Evolutionary conservation across 2,113 vertebrate genomes (phyloP).

Genomic region (Ranitomeya imitator): DNA sequence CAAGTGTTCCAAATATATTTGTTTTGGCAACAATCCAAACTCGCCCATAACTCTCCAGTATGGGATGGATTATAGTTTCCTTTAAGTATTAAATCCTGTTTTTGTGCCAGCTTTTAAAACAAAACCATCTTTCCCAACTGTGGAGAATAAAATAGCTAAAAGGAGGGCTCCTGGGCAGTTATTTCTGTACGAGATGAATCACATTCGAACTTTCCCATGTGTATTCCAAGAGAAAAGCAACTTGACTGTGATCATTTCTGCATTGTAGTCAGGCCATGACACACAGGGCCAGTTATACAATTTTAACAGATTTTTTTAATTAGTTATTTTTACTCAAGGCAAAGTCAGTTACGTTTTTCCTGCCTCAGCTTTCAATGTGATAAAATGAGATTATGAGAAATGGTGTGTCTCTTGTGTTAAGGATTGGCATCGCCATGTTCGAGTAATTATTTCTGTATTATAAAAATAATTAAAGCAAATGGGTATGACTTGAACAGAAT

Average conservation of each 20-base stretch:
- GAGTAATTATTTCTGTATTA: constrained; percentile 56
- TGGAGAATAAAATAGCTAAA: constrained; percentile 38
- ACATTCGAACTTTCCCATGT: constrained; percentile 47
- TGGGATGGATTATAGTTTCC: constrained; percentile 49
- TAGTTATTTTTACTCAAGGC: constrained; percentile 31
- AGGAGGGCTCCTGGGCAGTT: constrained; percentile 48
- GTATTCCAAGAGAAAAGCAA: constrained; percentile 26
- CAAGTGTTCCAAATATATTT: constrained; percentile 48
- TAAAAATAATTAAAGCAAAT: constrained; percentile 54
- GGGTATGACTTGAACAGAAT: constrained; percentile 41
- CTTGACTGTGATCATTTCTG: constrained; percentile 38
- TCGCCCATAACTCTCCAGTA: constrained; percentile 35
- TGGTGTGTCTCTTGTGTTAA: constrained; percentile 39
- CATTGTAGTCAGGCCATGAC: constrained; percentile 39
- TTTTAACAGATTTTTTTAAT: constrained; percentile 55
- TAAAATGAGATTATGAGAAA: constrained; percentile 47
- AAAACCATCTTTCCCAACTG: constrained; percentile 53
- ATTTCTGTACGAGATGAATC: constrained; percentile 49
- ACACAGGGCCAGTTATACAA: constrained; percentile 8
- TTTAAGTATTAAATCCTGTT: constrained; percentile 53
- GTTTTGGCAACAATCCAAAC: constrained; percentile 34
- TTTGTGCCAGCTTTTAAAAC: constrained; percentile 47
- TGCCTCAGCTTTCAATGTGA: constrained; percentile 32
- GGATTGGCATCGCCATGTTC: constrained; percentile 33
- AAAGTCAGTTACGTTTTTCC: constrained; percentile 12